Percentiles rank a stretch among this genome's conserved stretches.
phyloP scores from a whole-genome alignment of 2,113 vertebrate species.

The Tauraco erythrolophus region DNA sequence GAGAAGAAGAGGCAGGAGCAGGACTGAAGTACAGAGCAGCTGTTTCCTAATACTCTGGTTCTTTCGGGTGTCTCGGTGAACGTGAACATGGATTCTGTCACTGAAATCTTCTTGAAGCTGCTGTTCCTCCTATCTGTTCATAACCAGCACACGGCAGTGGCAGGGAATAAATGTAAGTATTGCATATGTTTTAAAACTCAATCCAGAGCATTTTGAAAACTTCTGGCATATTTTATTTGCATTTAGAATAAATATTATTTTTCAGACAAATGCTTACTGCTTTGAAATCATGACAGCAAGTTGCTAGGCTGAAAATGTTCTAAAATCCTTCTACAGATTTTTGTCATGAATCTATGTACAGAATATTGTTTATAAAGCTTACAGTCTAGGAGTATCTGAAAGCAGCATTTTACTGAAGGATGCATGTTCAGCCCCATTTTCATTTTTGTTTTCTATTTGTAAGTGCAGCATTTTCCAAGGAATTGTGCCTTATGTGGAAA shows the following conservation, averaged over 20 bases:
- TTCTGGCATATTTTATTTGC: constrained; percentile 52
- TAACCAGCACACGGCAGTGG: constrained; percentile 16
- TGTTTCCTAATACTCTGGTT: constrained; percentile 16
- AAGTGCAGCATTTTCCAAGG: constrained; percentile 31
- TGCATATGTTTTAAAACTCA: constrained; percentile 66
- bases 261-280: background rate
- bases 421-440: background rate
- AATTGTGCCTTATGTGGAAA: constrained; percentile 19
- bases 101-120: constrained; percentile 67
- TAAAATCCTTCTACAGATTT: background rate
- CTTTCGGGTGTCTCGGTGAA: constrained; percentile 56
- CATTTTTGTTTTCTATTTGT: background rate
- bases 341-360: background rate
- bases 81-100: constrained; percentile 77
- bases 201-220: constrained; percentile 50
- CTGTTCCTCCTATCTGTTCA: constrained; percentile 68
- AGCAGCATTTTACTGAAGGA: constrained; percentile 39
- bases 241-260: background rate
- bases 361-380: constrained; percentile 9
- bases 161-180: constrained; percentile 79
- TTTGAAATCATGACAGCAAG: background rate
- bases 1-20: constrained; percentile 23
- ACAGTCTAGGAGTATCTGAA: constrained; percentile 24
- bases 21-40: constrained; percentile 47
- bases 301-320: background rate